A percentile compares a stretch with the other conserved stretches of the same genome.
phyloP scores from a whole-genome alignment of 2,888 invertebrate genomes.

The Lymantria dispar region DNA sequence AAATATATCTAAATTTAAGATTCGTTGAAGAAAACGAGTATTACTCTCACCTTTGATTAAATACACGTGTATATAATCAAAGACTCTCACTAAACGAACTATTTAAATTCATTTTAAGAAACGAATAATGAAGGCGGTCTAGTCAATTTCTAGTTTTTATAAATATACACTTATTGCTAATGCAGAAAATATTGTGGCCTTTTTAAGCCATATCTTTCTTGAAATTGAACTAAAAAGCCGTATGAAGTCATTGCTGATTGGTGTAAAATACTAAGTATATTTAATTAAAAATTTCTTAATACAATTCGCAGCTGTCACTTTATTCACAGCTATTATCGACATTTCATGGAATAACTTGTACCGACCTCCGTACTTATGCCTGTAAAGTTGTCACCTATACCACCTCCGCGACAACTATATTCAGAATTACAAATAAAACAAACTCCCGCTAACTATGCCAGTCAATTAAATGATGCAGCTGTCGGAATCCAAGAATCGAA shows the following conservation, averaged over 20 bases:
- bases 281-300: conserved; percentile 16
- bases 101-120: no score
- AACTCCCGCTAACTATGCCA: conserved; percentile 32
- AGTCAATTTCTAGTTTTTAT: no score
- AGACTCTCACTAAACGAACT: no score
- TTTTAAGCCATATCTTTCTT: neutral
- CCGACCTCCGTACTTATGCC: neutral
- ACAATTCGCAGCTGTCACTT: conserved; percentile 27
- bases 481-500: conserved; percentile 64
- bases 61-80: no score
- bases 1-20: no score
- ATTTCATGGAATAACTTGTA: conserved; percentile 6
- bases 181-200: neutral
- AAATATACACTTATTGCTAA: no score
- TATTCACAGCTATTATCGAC: conserved; percentile 4
- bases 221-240: conserved; percentile 3
- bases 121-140: no score
- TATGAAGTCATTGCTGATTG: neutral
- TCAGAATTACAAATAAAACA: conserved; percentile 13
- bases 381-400: conserved; percentile 2
- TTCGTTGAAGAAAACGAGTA: no score
- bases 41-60: no score
- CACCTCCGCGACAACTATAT: conserved; percentile 8
- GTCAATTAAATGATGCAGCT: conserved; percentile 71
- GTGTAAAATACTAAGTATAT: conserved; percentile 10